A percentile compares a stretch with the other conserved stretches of the same genome.
phyloP scores from a whole-genome alignment of 2,113 vertebrate species.

The Syrrhaptes paradoxus region DNA sequence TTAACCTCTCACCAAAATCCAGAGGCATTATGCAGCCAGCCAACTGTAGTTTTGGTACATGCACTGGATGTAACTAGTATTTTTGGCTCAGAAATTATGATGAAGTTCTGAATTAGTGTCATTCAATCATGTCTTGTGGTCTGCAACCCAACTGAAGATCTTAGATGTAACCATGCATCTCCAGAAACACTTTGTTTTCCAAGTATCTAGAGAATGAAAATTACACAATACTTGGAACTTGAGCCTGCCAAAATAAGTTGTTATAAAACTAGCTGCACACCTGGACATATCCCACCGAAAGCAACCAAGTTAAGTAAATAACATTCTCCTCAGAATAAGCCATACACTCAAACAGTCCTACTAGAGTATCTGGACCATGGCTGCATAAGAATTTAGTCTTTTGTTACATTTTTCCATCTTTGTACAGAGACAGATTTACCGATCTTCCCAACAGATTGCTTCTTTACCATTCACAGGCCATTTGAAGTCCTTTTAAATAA shows the following conservation, averaged over 20 bases:
- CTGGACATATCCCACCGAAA: background rate
- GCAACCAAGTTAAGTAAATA: background rate
- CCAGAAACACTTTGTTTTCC: constrained; percentile 13
- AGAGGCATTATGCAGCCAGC: background rate
- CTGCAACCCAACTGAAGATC: background rate
- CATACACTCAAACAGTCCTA: background rate
- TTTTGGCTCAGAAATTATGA: background rate
- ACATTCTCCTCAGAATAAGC: background rate
- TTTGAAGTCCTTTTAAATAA: background rate
- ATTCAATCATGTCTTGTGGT: background rate
- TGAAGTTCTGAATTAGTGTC: background rate
- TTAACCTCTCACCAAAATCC: background rate
- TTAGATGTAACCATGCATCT: background rate
- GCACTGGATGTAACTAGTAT: background rate
- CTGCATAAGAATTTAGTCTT: background rate
- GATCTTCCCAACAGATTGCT: background rate
- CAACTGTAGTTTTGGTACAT: background rate
- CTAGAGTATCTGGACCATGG: background rate
- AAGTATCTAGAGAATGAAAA: background rate
- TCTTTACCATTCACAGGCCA: background rate
- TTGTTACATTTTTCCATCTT: background rate
- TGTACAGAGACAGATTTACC: background rate
- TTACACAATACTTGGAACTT: constrained; percentile 35
- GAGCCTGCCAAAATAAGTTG: constrained; percentile 22
- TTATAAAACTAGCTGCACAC: constrained; percentile 20